Base-by-base conservation (phyloP, 1,140 invertebrate genomes). In the Microplitis mediator region DNA sequence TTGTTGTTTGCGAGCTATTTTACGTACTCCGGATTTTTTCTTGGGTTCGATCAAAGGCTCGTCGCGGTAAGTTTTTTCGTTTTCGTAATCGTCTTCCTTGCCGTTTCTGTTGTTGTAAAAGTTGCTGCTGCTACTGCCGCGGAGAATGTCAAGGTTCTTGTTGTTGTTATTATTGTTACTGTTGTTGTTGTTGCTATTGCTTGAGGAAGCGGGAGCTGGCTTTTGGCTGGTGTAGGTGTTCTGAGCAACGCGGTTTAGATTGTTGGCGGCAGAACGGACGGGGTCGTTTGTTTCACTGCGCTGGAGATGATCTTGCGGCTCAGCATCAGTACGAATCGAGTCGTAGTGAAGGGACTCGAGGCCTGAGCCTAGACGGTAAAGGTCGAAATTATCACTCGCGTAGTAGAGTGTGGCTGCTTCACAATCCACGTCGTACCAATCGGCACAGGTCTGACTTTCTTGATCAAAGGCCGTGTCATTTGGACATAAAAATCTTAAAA, bases 381-480 rank as follows among this genome's bases (percentile, higher is more conserved):
- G 88, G 88, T 95, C 94, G 76, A 95, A 93, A 84, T 94, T 94
- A 86, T 95, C 94, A 81, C 92, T 93, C 82, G 91, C 90, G 86
- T 93, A 94, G 78, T 92, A 95, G 58, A 94, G 86, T 11, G 93
- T 92, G 3, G 93, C 90, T 16, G 92, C 91, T 75, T 93, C 91
- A 81, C 95, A 96, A 78, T 95, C 94, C 0, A 96, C 93, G 79
- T 96, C 94, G 72, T 93, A 93, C 94, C 94, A 96, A 80, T 95
- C 94, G 60, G 95, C 94, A 83, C 95, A 97, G 31, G 95, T 96
- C 84, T 96, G 94, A 68, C 95, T 94, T 81, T 96, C 95, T 82
- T 97, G 95, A 82, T 97, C 95, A 86, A 97, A 97, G 71, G 95
- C 91, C 0, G 95, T 97, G 74, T 95, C 94, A 78, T 97, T 96